A percentile compares a stretch with the other conserved stretches of the same genome.
These are phyloP conservation scores for Achroia grisella DNA, from an alignment of 1,140 invertebrate genomes.

Conservation along the genomic window DNA sequence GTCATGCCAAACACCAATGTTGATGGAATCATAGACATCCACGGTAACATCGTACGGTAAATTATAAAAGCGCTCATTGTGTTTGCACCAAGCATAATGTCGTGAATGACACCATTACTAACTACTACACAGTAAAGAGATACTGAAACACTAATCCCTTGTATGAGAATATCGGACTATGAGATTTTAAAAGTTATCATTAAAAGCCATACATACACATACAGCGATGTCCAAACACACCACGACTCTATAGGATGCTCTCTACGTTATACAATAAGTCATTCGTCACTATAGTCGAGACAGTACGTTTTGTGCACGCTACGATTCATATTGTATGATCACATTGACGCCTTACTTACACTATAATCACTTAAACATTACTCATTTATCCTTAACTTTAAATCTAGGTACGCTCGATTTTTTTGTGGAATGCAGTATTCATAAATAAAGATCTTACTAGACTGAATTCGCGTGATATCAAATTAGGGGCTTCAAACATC, in stretches of 20 bases:
- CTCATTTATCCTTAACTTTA: conserved; percentile 36
- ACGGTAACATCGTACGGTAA: no score
- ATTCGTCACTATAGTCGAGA: conserved; percentile 49
- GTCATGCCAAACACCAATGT: no score
- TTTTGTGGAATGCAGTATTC: conserved; percentile 65
- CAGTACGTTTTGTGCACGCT: conserved; percentile 64
- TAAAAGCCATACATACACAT: conserved; percentile 65
- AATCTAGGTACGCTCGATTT: conserved; percentile 51
- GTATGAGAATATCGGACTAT: conserved; percentile 57
- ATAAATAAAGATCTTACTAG: conserved; percentile 55
- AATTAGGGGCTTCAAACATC: conserved; percentile 52
- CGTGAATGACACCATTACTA: neutral
- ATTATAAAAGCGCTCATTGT: no score
- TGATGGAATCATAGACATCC: no score
- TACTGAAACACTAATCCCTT: conserved; percentile 57
- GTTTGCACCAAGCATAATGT: no score
- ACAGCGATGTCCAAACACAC: conserved; percentile 62
- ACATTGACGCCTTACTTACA: conserved; percentile 64
- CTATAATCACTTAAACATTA: conserved; percentile 41
- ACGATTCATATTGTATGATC: conserved; percentile 59
- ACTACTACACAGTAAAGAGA: conserved; percentile 20
- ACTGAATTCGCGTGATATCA: conserved; percentile 25
- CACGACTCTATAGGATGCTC: conserved; percentile 61
- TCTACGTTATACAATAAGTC: conserved; percentile 50
- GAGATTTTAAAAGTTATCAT: conserved; percentile 50